phyloP scores from a whole-genome alignment of 2,797 vertebrate species.

The Morelia viridis region DNA sequence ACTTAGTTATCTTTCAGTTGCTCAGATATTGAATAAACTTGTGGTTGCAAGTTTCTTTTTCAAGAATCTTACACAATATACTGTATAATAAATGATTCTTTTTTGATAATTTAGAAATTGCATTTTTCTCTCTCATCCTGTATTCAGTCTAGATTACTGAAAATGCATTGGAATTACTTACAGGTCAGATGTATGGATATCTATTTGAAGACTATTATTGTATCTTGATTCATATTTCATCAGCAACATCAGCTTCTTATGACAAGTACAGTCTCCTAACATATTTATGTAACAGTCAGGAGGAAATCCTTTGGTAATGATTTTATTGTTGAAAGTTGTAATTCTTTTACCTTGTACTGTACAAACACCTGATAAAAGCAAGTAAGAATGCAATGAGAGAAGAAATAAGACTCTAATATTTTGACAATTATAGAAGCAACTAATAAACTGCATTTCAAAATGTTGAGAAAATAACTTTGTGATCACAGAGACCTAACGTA shows the following conservation, averaged over 20 bases:
- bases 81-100: no score
- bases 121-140: neutral
- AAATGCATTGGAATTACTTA: constrained; percentile 63
- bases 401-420: neutral
- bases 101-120: neutral
- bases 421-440: neutral
- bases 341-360: constrained; percentile 55
- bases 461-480: neutral
- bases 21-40: neutral
- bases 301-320: constrained; percentile 71
- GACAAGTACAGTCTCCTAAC: constrained; percentile 79
- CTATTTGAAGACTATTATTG: constrained; percentile 71
- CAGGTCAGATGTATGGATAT: constrained; percentile 70
- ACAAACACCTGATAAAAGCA: constrained; percentile 66
- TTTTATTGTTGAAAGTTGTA: constrained; percentile 71
- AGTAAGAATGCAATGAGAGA: constrained; percentile 8
- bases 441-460: neutral
- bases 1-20: neutral
- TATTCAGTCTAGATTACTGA: neutral
- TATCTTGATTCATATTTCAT: constrained; percentile 68
- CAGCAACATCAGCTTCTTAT: constrained; percentile 80
- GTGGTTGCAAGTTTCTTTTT: neutral
- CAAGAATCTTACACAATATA: neutral
- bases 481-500: neutral
- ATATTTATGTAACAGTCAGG: constrained; percentile 79